Evolutionary conservation across 2,113 vertebrate species (phyloP), one percentile per base, ranked within the genome.

Genomic region (Candoia aspera): DNA sequence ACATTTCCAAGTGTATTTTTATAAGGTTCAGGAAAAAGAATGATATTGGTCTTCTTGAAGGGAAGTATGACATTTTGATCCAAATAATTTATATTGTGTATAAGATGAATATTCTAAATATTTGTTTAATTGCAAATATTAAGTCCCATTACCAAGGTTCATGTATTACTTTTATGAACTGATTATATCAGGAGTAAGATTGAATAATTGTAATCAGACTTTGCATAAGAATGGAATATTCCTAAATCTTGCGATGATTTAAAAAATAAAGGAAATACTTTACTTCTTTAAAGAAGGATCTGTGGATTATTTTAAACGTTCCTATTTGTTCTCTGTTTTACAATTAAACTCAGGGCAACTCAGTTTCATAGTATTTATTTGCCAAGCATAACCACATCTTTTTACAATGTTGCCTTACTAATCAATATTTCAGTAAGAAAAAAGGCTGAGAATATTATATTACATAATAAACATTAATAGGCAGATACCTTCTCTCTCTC

Each of bases 371-470:
- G 42, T 92, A 90, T 54, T 60, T 33, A 62, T 94, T 1, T 90
- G 94, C 94, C 62, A 84, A 87, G 57, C 62, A 49, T 55, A 85
- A 46, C 90, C 87, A 88, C 95, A 94, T 92, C 64, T 92, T 33
- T 95, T 46, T 73, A 49, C 59, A 88, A 90, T 93, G 85, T 85
- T 73, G 26, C 10, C 85, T n/a, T 29, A 58, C n/a, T 90, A 33
- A 92, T 87, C 93, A 46, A 87, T 95, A 94, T 86, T 59, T 9
- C 33, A 89, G 37, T 37, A 37, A 79, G 33, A 79, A 79, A 37
- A 73, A 42, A 42, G 42, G n/a, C 6, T 73, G 68, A 33, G n/a
- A 19, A 73, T 37, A 33, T 73, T 33, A 33, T 33, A 8, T 42
- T 42, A 42, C 3, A 3, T 33, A 33, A 73, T 73, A 33, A 33